Percentiles rank a stretch among this genome's conserved stretches.
These are phyloP conservation scores for Coracopsis vasa DNA, from an alignment of 2,113 vertebrate species.

Conservation along the genomic window DNA sequence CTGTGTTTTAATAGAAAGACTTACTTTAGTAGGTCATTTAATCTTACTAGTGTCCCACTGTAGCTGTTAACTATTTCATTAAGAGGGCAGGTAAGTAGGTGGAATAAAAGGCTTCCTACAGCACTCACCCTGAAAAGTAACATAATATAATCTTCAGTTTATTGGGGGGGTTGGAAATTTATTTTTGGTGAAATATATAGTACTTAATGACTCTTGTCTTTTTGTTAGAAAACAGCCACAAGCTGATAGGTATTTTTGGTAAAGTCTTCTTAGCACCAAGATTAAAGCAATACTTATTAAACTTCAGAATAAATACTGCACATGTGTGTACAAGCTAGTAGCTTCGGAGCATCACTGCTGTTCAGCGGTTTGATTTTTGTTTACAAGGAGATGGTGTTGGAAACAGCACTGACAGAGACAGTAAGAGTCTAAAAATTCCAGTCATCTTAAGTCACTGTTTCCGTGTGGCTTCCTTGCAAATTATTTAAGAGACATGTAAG, in stretches of 20 bases:
- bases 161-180: not conserved
- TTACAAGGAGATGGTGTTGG: not conserved
- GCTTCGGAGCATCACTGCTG: not conserved
- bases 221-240: not conserved
- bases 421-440: constrained; percentile 14
- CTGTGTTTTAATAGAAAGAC: not conserved
- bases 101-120: not conserved
- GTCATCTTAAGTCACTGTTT: constrained; percentile 42
- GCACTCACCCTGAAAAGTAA: not conserved
- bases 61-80: not conserved
- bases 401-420: not conserved
- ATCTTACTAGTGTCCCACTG: not conserved
- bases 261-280: not conserved
- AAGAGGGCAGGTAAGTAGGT: not conserved
- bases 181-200: not conserved
- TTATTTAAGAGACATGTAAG: not conserved
- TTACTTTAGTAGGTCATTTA: not conserved
- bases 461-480: constrained; percentile 21
- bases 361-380: constrained; percentile 8
- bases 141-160: not conserved
- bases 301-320: not conserved
- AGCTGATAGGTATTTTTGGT: not conserved
- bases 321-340: not conserved
- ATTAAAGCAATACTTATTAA: not conserved
- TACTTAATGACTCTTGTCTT: not conserved